Evolutionary conservation across 2,797 vertebrate species (phyloP).

Genomic region (Lithobates pipiens): DNA sequence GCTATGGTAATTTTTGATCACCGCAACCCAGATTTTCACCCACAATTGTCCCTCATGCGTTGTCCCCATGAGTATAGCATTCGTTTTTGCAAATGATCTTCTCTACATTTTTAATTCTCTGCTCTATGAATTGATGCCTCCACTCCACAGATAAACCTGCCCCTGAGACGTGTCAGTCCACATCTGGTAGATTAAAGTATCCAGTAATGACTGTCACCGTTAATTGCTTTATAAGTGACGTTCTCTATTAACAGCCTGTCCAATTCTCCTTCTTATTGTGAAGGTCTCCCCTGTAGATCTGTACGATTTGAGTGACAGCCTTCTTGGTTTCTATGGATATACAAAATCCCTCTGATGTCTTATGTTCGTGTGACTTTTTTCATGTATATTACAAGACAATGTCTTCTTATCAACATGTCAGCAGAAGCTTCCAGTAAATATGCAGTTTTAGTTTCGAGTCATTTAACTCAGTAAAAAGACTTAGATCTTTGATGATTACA

Average conservation of each 20-base stretch:
- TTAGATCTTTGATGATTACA: neutral
- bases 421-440: neutral
- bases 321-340: slow-evolving; percentile 45
- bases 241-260: slow-evolving; percentile 33
- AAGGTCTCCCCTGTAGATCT: slow-evolving; percentile 20
- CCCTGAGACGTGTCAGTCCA: slow-evolving; percentile 40
- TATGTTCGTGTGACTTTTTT: neutral
- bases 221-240: slow-evolving; percentile 49
- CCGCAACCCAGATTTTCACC: neutral
- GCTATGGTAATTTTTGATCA: neutral
- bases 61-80: neutral
- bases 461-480: neutral
- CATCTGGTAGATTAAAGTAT: slow-evolving; percentile 35
- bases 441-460: neutral
- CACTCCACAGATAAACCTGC: slow-evolving; percentile 7
- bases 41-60: neutral
- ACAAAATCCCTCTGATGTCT: slow-evolving; percentile 6
- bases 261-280: slow-evolving; percentile 8
- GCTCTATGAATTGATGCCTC: slow-evolving; percentile 5
- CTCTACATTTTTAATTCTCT: neutral
- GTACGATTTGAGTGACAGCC: slow-evolving; percentile 3
- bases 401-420: neutral
- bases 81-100: neutral
- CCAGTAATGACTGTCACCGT: slow-evolving; percentile 32
- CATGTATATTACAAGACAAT: no score